Base-by-base conservation (phyloP, 1,140 invertebrate species). In the Anthonomus grandis region DNA sequence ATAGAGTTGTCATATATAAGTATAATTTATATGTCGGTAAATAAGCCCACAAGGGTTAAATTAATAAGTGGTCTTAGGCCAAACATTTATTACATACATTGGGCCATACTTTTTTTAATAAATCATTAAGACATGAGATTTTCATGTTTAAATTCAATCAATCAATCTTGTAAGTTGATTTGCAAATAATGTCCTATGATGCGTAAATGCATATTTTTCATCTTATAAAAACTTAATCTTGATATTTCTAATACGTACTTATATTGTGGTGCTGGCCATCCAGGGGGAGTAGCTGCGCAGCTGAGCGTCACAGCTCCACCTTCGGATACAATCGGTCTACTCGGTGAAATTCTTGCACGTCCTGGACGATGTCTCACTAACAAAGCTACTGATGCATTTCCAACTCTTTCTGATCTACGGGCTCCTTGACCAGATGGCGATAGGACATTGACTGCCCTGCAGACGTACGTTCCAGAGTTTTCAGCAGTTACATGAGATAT, bases 311-410 rank as follows among this genome's bases (percentile, higher is more conserved):
- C 87, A 0, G 83, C 82, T 1, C 87, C 82, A 1, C 89, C 90
- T 67, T 94, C 90, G 41, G 89, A 85, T 0, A 91, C 92, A 9
- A 93, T 83, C 0, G 92, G 91, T 18, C 86, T 82, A 55, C 87
- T 85, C 0, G 92, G 92, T 0, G 85, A 87, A 22, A 96, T 91
- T 50, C 82, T 79, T 0, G 91, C 87, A 46, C 85, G 81, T 0
- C 92, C 93, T 0, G 92, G 93, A 62, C 88, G 86, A 74, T 96
- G 92, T n/a, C 90, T 77, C 2, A 96, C 88, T 0, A 90, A 75
- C 0, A 96, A 80, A 0, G 86, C 86, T 0, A 94, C 83, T 0
- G 86, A 86, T 0, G 90, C 81, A 68, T 86, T 84, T 49, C 89
- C 81, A 31, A 85, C 74, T 64, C 84, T 77, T 75, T 91, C 84